A percentile compares a stretch with the other conserved stretches of the same genome.
phyloP scores from a whole-genome alignment of 2,113 vertebrate species.

The Catharus fuscescens region DNA sequence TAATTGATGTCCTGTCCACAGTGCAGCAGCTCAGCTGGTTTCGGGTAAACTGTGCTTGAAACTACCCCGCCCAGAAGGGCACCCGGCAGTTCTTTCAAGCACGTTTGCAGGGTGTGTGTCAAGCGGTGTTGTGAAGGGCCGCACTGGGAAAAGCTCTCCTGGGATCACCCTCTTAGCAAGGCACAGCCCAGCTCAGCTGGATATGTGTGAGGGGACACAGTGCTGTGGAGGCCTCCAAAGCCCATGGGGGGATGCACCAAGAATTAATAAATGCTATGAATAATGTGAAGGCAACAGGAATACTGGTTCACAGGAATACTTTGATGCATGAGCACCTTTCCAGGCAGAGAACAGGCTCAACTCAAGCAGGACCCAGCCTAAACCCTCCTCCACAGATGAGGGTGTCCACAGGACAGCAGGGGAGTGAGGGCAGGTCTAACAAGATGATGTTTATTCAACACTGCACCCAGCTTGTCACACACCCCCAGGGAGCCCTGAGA shows the following conservation, averaged over 20 bases:
- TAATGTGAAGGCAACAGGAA: accelerated
- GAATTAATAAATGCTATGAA: accelerated
- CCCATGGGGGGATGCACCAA: background rate
- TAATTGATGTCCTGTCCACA: conserved; percentile 50
- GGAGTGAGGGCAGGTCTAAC: background rate
- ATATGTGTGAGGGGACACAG: background rate
- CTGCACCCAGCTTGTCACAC: background rate
- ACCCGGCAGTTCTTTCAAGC: background rate
- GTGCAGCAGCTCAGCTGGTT: conserved; percentile 24
- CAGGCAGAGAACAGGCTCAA: background rate
- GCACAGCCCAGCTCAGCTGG: background rate
- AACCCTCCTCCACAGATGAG: background rate
- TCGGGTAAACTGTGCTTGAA: conserved; percentile 53
- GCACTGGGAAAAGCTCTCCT: background rate
- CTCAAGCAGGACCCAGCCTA: background rate
- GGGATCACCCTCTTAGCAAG: background rate
- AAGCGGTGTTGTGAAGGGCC: background rate
- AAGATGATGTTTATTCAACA: background rate
- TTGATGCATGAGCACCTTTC: accelerated
- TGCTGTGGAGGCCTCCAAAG: background rate
- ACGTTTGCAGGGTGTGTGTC: accelerated
- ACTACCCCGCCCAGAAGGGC: conserved; percentile 57
- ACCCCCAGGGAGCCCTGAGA: background rate
- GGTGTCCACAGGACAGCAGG: background rate
- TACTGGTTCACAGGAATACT: background rate